Evolutionary conservation across 2,888 invertebrate species (phyloP), one percentile per base, ranked within the genome.

Genomic region (Pterostichus madidus): DNA sequence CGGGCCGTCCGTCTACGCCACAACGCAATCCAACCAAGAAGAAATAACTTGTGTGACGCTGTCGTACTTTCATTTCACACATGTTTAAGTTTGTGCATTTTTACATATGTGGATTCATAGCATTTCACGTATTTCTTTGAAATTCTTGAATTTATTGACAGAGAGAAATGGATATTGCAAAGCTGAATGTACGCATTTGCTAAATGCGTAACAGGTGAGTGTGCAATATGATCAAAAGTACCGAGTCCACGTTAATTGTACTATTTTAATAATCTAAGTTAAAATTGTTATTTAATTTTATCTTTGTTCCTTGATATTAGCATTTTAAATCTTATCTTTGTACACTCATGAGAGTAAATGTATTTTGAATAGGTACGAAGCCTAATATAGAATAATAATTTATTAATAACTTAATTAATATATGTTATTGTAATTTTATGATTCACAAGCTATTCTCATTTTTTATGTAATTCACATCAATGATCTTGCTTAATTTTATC

Each of bases 1-100:
- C 96, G 85, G 95, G 95, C 85, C 93, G 98, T 92, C 95, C 96
- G 85, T 94, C 95, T 86, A 96, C 96, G 88, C 96, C 96, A 86
- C 96, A 96, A 89, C 94, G 95, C 89, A 95, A 95, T 91, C 93
- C 91, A 64, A 93, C 94, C 85, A 93, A 91, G 89, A 93, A 93
- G 91, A 95, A 95, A 83, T 83, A 83, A 83, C 53, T 77, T 71
- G 64, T 79, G 68, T 68, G 64, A 68, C 77, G 56, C 77, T 56
- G 35, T 77, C 77, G 77, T 79, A 79, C 35, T 79, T 64, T 79
- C 64, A 64, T 79, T 71, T 79, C 39, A 79, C 68, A 52, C 73
- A 81, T 75, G 39, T 75, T 75, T 81, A 61, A 75, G 81, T 81
- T 79, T 75, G 59, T 81, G 73, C 75, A 75, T 81, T 75, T 39